phyloP scores from a whole-genome alignment of 2,797 vertebrate species.

The Streptopelia turtur region DNA sequence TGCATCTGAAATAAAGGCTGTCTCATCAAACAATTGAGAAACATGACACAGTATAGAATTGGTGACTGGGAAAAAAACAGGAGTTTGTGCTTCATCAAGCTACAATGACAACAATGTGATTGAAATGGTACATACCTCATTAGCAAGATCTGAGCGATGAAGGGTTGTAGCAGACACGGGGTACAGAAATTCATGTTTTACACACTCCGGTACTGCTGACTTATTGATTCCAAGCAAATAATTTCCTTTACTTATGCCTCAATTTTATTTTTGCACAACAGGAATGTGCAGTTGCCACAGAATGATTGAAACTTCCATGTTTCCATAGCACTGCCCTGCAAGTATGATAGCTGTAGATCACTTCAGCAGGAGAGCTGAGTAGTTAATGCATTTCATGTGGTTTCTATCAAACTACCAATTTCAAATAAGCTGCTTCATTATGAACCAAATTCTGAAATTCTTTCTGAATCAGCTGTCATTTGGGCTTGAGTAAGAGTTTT shows the following conservation, averaged over 20 bases:
- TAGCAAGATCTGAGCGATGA: background rate
- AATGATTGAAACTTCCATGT: slow-evolving; percentile 18
- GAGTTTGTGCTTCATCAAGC: background rate
- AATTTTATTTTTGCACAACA: slow-evolving; percentile 47
- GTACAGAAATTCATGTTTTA: background rate
- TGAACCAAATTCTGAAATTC: background rate
- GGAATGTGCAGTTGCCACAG: slow-evolving; percentile 29
- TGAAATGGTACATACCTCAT: background rate
- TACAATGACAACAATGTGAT: background rate
- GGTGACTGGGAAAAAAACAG: background rate
- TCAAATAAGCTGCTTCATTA: background rate
- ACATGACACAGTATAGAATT: background rate
- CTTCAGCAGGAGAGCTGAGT: background rate
- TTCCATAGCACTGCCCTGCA: background rate
- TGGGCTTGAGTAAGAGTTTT: background rate
- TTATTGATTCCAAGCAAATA: background rate
- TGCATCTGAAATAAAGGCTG: background rate
- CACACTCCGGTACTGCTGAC: background rate
- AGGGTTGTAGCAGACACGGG: background rate
- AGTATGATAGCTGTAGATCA: background rate
- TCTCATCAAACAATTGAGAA: background rate
- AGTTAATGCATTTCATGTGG: background rate
- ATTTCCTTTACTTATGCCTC: slow-evolving; percentile 44
- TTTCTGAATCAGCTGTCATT: background rate
- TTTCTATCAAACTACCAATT: background rate